Base-by-base conservation (phyloP, 2,113 vertebrate genomes). In the Pteronura brasiliensis region DNA sequence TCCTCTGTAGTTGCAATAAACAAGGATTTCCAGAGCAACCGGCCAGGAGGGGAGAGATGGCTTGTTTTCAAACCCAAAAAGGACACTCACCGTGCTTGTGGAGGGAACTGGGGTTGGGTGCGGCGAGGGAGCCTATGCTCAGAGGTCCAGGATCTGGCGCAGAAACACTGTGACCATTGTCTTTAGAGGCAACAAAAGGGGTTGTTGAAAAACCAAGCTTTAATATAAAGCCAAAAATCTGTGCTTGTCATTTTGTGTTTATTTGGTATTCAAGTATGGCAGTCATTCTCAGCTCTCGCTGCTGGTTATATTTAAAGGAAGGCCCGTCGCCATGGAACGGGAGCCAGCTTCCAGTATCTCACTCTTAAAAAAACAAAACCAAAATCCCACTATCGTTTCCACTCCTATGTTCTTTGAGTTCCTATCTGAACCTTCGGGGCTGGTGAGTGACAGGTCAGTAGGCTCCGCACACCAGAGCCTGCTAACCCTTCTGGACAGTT, bases 211-310 rank as follows among this genome's bases (percentile, higher is more conserved):
- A 96, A 96, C 61, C 80, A 82, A 93, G 87, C 97, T 4, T 49
- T 95, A 61, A 59, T 14, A 72, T 79, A 94, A 97, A 95, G 98
- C 98, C 98, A 98, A 97, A 98, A 98, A 98, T 97, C 95, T 98
- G 94, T 94, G 92, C 97, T 96, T 93, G 63, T 89, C 97, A 87
- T 97, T 96, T 97, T 94, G 88, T 97, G 89, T 93, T 96, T 98
- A 71, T 96, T 98, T 97, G 84, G 93, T 47, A 15, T 36, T 85
- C 93, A 92, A 97, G 71, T 49, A 55, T 57, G 92, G 77, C 83
- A 90, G 0, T 14, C 79, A 47, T 97, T 85, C 94, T 97, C 67
- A 20, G 69, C 67, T 93, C 88, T 90, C 91, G n/a, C 20, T 0
- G 6, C 86, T 96, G 93, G 86, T 93, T 98, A 83, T 90, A 29